Evolutionary conservation across 2,888 invertebrate genomes (phyloP).

Genomic region (Antitype chi): DNA sequence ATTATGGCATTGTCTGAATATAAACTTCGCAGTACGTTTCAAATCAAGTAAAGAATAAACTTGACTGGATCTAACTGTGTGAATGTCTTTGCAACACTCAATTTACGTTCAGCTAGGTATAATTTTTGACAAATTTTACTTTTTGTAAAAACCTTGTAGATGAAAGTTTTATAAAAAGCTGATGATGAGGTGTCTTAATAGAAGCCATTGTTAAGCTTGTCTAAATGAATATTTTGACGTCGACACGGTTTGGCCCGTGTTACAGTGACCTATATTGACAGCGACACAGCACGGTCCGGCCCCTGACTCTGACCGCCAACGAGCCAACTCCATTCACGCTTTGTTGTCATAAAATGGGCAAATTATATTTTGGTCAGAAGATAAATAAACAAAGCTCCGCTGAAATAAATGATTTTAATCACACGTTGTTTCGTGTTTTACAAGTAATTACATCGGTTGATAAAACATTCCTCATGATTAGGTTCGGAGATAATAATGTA

Average conservation of each 20-base stretch:
- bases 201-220: conserved; percentile 65
- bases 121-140: no score
- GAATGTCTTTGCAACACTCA: conserved; percentile 22
- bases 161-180: conserved; percentile 16
- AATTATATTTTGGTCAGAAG: conserved; percentile 42
- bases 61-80: conserved; percentile 4
- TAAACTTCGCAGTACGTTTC: conserved; percentile 5
- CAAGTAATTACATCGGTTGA: conserved; percentile 18
- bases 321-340: conserved; percentile 43
- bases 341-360: conserved; percentile 41
- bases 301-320: conserved; percentile 49
- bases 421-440: conserved; percentile 3
- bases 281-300: conserved; percentile 42
- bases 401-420: conserved; percentile 3
- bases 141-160: background rate
- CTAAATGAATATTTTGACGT: conserved; percentile 64
- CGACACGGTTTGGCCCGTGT: conserved; percentile 42
- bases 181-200: conserved; percentile 69
- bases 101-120: conserved; percentile 19
- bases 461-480: conserved; percentile 1
- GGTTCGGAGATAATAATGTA: conserved; percentile 11
- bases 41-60: background rate
- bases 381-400: conserved; percentile 25
- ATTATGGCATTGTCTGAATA: background rate
- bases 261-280: conserved; percentile 68